phyloP scores from a whole-genome alignment of 2,888 invertebrate genomes.

The Ceriagrion tenellum region DNA sequence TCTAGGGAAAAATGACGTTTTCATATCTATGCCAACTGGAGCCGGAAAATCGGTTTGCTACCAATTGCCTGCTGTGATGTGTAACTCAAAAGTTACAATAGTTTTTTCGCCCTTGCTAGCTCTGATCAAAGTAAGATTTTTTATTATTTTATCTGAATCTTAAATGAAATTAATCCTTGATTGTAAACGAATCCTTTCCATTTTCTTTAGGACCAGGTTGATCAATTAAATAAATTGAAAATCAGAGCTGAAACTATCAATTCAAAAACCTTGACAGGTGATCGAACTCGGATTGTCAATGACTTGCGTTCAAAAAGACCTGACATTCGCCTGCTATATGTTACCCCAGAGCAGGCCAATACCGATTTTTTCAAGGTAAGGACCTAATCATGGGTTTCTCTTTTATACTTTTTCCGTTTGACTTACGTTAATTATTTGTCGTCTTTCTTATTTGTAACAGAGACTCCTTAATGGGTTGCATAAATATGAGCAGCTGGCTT shows the following conservation, averaged over 20 bases:
- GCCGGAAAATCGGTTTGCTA: constrained; percentile 98
- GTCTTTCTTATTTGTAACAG: constrained; percentile 75
- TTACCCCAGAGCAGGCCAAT: constrained; percentile 98
- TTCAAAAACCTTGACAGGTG: constrained; percentile 90
- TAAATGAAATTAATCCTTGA: neutral
- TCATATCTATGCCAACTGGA: constrained; percentile 99
- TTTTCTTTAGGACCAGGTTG: constrained; percentile 89
- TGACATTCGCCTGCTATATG: constrained; percentile 91
- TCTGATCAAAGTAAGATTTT: constrained; percentile 86
- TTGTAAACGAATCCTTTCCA: neutral
- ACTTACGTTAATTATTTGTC: neutral
- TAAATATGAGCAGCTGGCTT: constrained; percentile 89
- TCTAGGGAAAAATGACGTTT: constrained; percentile 92
- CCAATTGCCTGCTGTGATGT: constrained; percentile 94
- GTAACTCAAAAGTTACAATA: constrained; percentile 89
- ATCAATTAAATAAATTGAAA: constrained; percentile 87
- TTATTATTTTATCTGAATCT: neutral
- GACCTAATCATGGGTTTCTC: neutral
- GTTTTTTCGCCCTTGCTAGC: constrained; percentile 98
- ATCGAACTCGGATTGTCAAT: constrained; percentile 87
- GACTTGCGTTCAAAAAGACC: constrained; percentile 89
- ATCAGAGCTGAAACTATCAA: constrained; percentile 94
- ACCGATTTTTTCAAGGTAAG: constrained; percentile 85
- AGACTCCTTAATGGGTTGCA: constrained; percentile 84
- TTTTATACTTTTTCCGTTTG: neutral